Base-by-base conservation (phyloP, 2,113 vertebrate genomes). In the Micromys minutus region DNA sequence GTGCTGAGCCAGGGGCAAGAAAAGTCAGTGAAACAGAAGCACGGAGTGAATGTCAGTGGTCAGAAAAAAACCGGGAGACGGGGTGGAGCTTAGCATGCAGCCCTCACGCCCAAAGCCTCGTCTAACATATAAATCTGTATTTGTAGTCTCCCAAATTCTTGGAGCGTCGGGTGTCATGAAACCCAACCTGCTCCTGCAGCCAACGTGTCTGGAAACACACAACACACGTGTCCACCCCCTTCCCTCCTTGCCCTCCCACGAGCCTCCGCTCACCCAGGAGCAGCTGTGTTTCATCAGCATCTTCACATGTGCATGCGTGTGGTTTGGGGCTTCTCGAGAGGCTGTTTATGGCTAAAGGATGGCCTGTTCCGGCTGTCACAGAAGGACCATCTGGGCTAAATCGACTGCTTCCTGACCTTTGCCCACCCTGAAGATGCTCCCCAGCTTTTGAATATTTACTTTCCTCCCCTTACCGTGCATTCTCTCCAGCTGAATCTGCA, bases 271-370 rank as follows among this genome's bases (percentile, higher is more conserved):
- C 24, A 39, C 26, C 59, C 2, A 0, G 45, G 3, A 55, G 42
- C 71, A 31, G 45, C 63, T 4, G 0, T 0, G 16, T 5, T 13
- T 39, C 16, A 16, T 39, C 36, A 52, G 63, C 17, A 24, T 47
- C 52, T 50, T 87, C 79, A 36, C 76, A 4, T 26, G 0, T 57
- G 87, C 22, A 0, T 11, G 42, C 1, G 7, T 79, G 63, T 59
- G 75, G 63, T 50, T 80, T 50, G 36, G 74, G 63, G 71, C 75
- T 57, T 94, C 76, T 65, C 21, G 36, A 57, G 65, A 71, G 71
- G 93, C 94, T 91, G 61, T 74, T 94, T 92, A 59, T 87, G 55
- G 91, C 55, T 81, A 91, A 75, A 76, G 81, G 93, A 90, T 76
- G 74, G 86, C 75, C 61, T 77, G 59, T 24, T 63, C 31, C 21